Evolutionary conservation across 2,113 vertebrate genomes (phyloP), one percentile per base, ranked within the genome.

Genomic region (Hippocampus mohnikei): DNA sequence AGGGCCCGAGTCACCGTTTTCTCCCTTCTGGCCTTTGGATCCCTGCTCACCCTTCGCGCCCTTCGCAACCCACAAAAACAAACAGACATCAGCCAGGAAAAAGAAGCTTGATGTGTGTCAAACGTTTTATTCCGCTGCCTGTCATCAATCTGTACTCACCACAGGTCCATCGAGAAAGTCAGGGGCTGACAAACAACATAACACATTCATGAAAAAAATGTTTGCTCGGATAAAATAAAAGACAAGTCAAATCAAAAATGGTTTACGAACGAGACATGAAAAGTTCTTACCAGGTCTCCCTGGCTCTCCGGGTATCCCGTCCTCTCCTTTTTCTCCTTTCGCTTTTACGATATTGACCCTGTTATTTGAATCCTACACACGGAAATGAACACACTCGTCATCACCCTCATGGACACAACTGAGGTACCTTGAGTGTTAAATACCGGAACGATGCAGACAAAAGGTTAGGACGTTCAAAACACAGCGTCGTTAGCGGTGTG

Each of bases 321-420:
- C 83, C 5, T 95, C 94, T 74, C 95, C 95, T 77, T 96, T 96
- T 65, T 95, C 93, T 81, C 95, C 96, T 93, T 97, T 97, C 16
- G 84, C 61, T 62, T 65, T 87, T 0, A 41, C 2, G 25, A 74
- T 70, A 25, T 63, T 61, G 67, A 71, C 65, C 48, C 40, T 58
- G 8, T 42, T 64, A 9, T 5, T 3, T 23, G 71, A 23, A 12
- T 77, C 86, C 89, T 90, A 27, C 40, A 65, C 56, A 70, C 16
- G 62, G 10, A 53, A 33, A 56, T 27, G 20, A 44, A 59, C 12
- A 74, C 10, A 37, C 1, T 6, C 41, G 44, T 73, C 29, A 53
- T 15, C 48, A 62, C 27, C 40, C 9, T 23, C 20, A 64, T 21
- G 11, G 7, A 60, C 55, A 25, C 11, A 27, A 5, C 6, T 18